phyloP scores from a whole-genome alignment of 1,140 invertebrate species.

The Atopsyche davidsoni region DNA sequence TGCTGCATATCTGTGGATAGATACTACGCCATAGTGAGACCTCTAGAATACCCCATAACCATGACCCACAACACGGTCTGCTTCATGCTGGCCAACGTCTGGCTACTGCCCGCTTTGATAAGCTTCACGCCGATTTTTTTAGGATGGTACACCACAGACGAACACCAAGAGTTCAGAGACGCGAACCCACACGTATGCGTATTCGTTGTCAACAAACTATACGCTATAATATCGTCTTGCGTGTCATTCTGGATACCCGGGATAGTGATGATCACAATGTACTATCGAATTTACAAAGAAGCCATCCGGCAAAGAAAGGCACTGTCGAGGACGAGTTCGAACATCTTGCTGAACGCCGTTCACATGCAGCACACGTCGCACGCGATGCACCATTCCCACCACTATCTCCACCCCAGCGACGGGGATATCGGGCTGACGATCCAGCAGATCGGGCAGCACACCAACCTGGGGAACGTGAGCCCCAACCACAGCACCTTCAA shows the following conservation, averaged over 20 bases:
- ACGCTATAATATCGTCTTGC: conserved; percentile 83
- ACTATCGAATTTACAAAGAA: conserved; percentile 83
- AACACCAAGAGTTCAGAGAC: conserved; percentile 62
- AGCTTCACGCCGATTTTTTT: conserved; percentile 94
- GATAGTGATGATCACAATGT: conserved; percentile 89
- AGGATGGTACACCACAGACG: conserved; percentile 83
- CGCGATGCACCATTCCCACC: conserved; percentile 57
- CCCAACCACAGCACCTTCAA: conserved; percentile 59
- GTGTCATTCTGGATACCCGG: conserved; percentile 95
- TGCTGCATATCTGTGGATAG: conserved; percentile 93
- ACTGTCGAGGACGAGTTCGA: conserved; percentile 70
- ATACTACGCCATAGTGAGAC: conserved; percentile 84
- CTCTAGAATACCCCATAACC: conserved; percentile 81
- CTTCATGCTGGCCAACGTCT: conserved; percentile 79
- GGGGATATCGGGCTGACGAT: conserved; percentile 44
- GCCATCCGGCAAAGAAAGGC: conserved; percentile 84
- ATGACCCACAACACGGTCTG: conserved; percentile 79
- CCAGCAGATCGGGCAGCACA: conserved; percentile 37
- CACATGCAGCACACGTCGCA: conserved; percentile 70
- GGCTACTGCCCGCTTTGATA: conserved; percentile 85
- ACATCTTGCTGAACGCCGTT: conserved; percentile 75
- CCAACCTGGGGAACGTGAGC: conserved; percentile 51
- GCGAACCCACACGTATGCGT: conserved; percentile 72
- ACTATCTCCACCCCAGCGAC: conserved; percentile 62
- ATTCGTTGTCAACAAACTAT: conserved; percentile 84